A percentile compares a stretch with the other conserved stretches of the same genome.
Evolutionary conservation across 23 tunicate genomes (phyloP).

Genomic region (Oikopleura dioica): DNA sequence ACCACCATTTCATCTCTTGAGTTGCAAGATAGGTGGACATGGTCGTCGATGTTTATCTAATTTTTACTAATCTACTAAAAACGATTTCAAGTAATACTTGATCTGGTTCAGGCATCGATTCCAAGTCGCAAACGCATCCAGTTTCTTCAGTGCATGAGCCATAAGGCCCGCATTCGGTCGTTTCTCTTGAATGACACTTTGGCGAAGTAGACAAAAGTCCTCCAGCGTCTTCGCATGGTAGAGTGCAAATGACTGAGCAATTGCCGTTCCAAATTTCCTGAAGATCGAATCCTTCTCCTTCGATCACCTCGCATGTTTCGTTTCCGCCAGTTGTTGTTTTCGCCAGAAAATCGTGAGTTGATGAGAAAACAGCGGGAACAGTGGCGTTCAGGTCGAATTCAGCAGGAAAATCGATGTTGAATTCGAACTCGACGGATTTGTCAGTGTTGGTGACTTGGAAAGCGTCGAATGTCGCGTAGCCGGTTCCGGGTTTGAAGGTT

Average conservation of each 20-base stretch:
- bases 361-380: background rate
- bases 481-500: no score
- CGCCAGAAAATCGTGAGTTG: background rate
- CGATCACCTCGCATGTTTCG: slow-evolving; percentile 3
- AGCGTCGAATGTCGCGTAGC: background rate
- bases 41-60: background rate
- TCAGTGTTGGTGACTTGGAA: background rate
- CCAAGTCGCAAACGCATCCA: background rate
- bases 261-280: background rate
- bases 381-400: background rate
- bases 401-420: background rate
- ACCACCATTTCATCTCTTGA: background rate
- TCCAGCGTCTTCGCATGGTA: background rate
- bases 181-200: background rate
- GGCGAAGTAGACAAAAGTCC: background rate
- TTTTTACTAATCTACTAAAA: no score
- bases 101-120: background rate
- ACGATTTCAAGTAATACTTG: no score
- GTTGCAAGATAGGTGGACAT: background rate
- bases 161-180: background rate
- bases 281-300: background rate
- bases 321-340: background rate
- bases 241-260: background rate
- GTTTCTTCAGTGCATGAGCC: background rate
- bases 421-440: background rate